Conservation (phyloP, 2,113 vertebrate genomes). For the Petaurus breviceps region DNA sequence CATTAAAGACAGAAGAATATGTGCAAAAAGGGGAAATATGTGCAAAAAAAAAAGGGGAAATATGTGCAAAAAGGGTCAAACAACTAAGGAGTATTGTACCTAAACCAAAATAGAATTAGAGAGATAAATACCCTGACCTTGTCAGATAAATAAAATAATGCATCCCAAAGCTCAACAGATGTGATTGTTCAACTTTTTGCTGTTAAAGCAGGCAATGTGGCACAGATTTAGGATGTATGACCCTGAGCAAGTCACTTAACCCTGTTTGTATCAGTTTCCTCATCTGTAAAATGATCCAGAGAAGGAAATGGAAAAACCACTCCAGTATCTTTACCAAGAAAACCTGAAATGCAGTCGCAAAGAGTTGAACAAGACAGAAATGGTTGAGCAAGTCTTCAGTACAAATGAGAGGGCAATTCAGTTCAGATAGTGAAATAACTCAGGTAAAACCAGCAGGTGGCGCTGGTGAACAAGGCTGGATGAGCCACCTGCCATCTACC, state of each 20-base stretch:
- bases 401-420: not conserved
- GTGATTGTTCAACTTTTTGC: not conserved
- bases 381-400: not conserved
- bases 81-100: no score
- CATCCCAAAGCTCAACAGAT: not conserved
- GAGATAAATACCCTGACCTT: not conserved
- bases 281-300: not conserved
- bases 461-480: not conserved
- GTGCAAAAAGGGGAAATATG: no score
- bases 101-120: not conserved
- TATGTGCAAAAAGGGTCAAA: no score
- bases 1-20: no score
- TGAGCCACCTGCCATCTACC: not conserved
- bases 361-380: not conserved
- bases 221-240: not conserved
- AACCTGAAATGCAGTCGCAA: not conserved
- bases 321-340: not conserved
- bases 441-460: not conserved
- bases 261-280: not conserved
- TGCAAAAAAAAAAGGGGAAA: no score
- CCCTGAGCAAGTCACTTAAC: not conserved
- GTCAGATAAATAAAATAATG: not conserved
- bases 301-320: not conserved
- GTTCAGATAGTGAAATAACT: not conserved
- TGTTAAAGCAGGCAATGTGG: not conserved